These are phyloP conservation scores for Rhinella marina DNA, from an alignment of 2,797 vertebrate genomes.

Conservation along the genomic window DNA sequence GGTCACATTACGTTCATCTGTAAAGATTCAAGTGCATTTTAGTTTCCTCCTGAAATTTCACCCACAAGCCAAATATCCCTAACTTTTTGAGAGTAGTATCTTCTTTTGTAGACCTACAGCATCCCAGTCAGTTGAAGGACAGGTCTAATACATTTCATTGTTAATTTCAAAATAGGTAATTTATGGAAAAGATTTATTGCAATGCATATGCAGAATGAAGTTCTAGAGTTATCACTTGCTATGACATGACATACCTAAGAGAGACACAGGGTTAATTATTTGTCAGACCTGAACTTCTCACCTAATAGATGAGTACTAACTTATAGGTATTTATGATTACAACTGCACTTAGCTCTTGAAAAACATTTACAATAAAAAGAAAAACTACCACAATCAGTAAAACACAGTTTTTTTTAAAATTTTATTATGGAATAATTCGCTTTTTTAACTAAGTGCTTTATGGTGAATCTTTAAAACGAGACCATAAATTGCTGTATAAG, in stretches of 20 bases:
- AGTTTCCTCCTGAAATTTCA: too few species aligned
- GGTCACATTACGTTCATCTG: too few species aligned
- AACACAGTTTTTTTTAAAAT: not conserved
- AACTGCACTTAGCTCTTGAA: not conserved
- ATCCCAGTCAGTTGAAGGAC: too few species aligned
- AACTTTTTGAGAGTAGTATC: too few species aligned
- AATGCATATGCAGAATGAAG: not conserved
- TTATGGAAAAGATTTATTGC: not conserved
- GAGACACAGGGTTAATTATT: not conserved
- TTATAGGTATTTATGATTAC: not conserved
- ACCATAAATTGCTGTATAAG: not conserved
- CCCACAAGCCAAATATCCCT: too few species aligned
- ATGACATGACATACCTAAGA: not conserved
- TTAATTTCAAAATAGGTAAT: not conserved
- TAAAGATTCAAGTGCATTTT: too few species aligned
- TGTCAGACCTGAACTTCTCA: not conserved
- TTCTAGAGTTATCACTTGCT: not conserved
- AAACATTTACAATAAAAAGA: not conserved
- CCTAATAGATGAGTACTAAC: not conserved
- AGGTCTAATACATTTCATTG: too few species aligned
- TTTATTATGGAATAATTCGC: not conserved
- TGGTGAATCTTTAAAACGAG: not conserved
- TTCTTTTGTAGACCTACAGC: too few species aligned
- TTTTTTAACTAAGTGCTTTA: not conserved
- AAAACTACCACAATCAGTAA: not conserved